These are phyloP conservation scores for Echinarachnius parma DNA, from an alignment of 53 echinoderm and acorn worm genomes.

Conservation along the genomic window DNA sequence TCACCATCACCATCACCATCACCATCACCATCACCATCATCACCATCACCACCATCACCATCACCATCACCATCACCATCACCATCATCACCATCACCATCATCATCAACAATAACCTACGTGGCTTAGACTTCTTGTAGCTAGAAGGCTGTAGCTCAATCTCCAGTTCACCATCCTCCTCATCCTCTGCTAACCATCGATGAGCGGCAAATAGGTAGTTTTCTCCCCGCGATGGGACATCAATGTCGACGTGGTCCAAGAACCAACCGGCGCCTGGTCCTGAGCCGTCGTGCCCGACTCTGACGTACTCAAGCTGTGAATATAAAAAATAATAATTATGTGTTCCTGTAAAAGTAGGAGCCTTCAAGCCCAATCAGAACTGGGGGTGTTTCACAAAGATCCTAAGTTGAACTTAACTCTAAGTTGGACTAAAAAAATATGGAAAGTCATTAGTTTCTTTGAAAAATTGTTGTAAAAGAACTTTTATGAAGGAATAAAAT, in stretches of 20 bases:
- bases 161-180: conserved; percentile 93
- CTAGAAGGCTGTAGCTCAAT: conserved; percentile 89
- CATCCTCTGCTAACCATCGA: conserved; percentile 95
- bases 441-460: no score
- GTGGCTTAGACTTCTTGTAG: conserved; percentile 78
- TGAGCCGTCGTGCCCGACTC: conserved; percentile 89
- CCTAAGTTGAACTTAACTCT: no score
- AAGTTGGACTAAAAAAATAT: no score
- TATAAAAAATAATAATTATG: no score
- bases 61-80: conserved; percentile 1
- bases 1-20: conserved; percentile 1
- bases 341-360: no score
- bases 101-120: conserved; percentile 45
- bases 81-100: neutral
- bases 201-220: conserved; percentile 86
- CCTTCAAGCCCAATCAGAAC: no score
- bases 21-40: neutral
- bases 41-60: conserved; percentile 1
- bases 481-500: no score
- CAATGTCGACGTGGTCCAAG: conserved; percentile 81
- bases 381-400: no score
- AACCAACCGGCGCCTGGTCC: conserved; percentile 99
- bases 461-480: no score
- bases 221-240: conserved; percentile 90
- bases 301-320: conserved; percentile 93